Base-by-base conservation (phyloP, 2,797 vertebrate species). In the Myripristis murdjan region DNA sequence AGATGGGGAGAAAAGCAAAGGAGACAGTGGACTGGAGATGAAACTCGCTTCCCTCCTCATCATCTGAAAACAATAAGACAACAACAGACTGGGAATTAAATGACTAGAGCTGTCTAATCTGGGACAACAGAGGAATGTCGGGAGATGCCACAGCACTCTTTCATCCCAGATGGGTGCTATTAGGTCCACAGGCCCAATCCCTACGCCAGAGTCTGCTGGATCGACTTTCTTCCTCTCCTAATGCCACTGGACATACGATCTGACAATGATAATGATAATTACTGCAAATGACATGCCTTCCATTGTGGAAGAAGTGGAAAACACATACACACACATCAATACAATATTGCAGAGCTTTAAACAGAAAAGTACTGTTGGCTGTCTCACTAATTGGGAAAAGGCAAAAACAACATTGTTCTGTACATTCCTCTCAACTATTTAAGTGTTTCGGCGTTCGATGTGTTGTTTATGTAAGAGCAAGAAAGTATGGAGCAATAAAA, bases 211-310 rank as follows among this genome's bases (percentile, higher is more conserved):
- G 73, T 69, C 67, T 37, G 47, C 77, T 67, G 83, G 86, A 84
- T 86, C 65, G 0, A 20, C 73, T 88, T 86, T 75, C 79, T 62
- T 59, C 73, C 58, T 70, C 64, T n/a, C 33, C 60, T 89, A 82
- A 90, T 85, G 81, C 87, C 90, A 87, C 65, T 70, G 75, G 83
- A 89, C 82, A 87, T 79, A 62, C 20, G 49, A 91, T 90, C 88
- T 89, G 88, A 88, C 83, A 71, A 62, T 75, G 83, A 88, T 90
- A 84, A 93, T 91, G 85, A 89, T 87, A 76, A 93, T 86, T 89
- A 87, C 89, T 53, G 60, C 43, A 81, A 89, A 90, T 73, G 76
- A 87, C 75, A 86, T 75, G 75, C 58, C 75, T 89, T 87, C 81
- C 81, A 86, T 75, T 61, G 73, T 64, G 63, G 68, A 68, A 61